phyloP scores from a whole-genome alignment of 1,140 invertebrate species.

The Tribolium madens region DNA sequence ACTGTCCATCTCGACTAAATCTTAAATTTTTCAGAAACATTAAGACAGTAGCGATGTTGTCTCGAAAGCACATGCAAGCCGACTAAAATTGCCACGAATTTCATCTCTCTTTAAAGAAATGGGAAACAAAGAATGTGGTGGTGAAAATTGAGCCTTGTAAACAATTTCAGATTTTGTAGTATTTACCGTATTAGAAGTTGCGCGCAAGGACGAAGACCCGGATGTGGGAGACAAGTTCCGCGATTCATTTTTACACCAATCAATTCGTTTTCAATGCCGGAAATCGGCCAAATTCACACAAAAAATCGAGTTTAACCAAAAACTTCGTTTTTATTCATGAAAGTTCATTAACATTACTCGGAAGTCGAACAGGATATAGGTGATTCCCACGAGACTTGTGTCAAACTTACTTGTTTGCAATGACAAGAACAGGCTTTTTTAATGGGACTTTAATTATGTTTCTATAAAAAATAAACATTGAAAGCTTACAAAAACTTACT shows the following conservation, averaged over 20 bases:
- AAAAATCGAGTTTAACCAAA: background rate
- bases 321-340: background rate
- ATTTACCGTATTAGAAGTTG: conserved; percentile 41
- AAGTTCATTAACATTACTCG: conserved; percentile 21
- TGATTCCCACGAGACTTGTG: conserved; percentile 27
- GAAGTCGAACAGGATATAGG: conserved; percentile 21
- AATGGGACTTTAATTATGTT: too few relatives aligned
- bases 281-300: background rate
- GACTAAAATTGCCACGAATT: conserved; percentile 32
- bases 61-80: background rate
- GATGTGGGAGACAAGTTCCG: conserved; percentile 11
- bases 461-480: too few relatives aligned
- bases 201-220: conserved; percentile 36
- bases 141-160: conserved; percentile 4
- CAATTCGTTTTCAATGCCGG: background rate
- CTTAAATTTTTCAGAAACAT: background rate
- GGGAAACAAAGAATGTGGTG: conserved; percentile 7
- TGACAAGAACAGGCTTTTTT: conserved; percentile 33
- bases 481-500: background rate
- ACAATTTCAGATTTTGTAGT: conserved; percentile 28
- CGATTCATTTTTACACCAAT: background rate
- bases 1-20: background rate
- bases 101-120: conserved; percentile 25
- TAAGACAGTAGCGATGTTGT: background rate
- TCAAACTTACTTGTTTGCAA: conserved; percentile 37